These are phyloP conservation scores for Tupiocoris notatus DNA, from an alignment of 2,888 invertebrate species.

Conservation along the genomic window DNA sequence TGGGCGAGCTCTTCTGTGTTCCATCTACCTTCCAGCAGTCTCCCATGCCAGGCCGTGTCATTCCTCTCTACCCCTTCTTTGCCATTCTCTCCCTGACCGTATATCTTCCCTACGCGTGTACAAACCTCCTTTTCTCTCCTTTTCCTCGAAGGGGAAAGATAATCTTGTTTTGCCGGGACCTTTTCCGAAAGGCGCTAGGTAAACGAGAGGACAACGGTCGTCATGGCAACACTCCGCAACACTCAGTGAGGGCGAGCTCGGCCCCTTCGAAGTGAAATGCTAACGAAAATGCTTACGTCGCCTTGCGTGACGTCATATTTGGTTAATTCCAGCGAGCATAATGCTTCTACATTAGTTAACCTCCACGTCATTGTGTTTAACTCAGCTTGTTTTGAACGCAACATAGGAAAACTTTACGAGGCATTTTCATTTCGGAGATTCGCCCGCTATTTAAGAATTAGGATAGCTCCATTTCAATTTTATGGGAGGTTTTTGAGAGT, in stretches of 20 bases:
- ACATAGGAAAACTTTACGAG: too few relatives aligned
- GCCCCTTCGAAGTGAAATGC: not conserved
- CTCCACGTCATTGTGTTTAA: slow-evolving; percentile 4
- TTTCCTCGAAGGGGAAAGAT: slow-evolving; percentile 24
- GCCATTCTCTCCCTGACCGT: not conserved
- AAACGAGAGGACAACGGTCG: not conserved
- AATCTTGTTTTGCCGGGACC: slow-evolving; percentile 35
- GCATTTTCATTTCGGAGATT: too few relatives aligned
- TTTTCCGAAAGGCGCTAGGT: slow-evolving; percentile 1
- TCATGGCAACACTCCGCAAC: not conserved
- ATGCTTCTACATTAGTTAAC: slow-evolving; percentile 36
- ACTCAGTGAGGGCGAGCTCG: not conserved
- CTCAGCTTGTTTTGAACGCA: too few relatives aligned
- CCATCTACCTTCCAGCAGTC: not conserved
- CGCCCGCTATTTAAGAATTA: too few relatives aligned
- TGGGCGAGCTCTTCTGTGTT: slow-evolving; percentile 2
- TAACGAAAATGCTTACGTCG: not conserved
- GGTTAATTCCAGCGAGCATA: slow-evolving; percentile 30
- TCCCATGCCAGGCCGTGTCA: slow-evolving; percentile 5
- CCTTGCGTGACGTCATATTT: not conserved
- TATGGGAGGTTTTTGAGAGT: too few relatives aligned
- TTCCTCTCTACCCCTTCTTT: not conserved
- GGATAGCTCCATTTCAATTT: too few relatives aligned
- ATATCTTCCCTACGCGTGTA: not conserved
- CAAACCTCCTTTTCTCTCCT: slow-evolving; percentile 5